Conservation (phyloP, 1,140 invertebrate genomes). For the Drosophila truncata region DNA sequence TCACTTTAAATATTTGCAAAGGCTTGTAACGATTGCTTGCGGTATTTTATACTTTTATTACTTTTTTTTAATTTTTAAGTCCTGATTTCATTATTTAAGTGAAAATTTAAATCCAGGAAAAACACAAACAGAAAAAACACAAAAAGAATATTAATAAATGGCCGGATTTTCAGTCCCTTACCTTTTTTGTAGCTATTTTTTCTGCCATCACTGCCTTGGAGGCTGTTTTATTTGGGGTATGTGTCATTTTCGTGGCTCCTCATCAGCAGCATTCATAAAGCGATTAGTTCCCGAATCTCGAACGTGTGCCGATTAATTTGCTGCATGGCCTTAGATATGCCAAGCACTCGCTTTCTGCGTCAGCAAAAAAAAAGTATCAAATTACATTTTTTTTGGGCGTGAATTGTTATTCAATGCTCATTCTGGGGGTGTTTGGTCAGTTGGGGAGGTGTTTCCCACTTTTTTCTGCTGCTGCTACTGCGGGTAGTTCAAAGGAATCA, state of each 20-base stretch:
- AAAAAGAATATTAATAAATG: neutral
- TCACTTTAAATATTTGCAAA: neutral
- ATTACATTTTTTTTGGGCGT: conserved; percentile 57
- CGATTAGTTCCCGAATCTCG: conserved; percentile 63
- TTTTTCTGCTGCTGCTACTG: conserved; percentile 1
- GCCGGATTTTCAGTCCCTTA: neutral
- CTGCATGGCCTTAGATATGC: conserved; percentile 58
- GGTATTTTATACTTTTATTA: too few relatives aligned
- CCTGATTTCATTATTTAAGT: too few relatives aligned
- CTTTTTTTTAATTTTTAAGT: too few relatives aligned
- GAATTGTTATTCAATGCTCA: conserved; percentile 53
- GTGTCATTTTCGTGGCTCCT: conserved; percentile 37
- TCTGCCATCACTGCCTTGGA: neutral
- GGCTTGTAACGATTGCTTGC: too few relatives aligned
- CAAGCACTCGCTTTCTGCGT: conserved; percentile 24
- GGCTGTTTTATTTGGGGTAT: conserved; percentile 18
- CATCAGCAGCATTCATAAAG: conserved; percentile 74
- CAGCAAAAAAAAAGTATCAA: conserved; percentile 61
- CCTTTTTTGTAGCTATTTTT: neutral
- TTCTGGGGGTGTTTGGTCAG: conserved; percentile 43
- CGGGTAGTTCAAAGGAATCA: conserved; percentile 51
- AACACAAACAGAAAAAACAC: neutral
- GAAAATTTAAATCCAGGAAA: neutral
- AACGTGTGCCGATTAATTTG: conserved; percentile 77
- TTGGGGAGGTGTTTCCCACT: conserved; percentile 25